These are phyloP conservation scores for Rousettus madagascariensis DNA, from an alignment of 2,797 vertebrate species.

Conservation along the genomic window DNA sequence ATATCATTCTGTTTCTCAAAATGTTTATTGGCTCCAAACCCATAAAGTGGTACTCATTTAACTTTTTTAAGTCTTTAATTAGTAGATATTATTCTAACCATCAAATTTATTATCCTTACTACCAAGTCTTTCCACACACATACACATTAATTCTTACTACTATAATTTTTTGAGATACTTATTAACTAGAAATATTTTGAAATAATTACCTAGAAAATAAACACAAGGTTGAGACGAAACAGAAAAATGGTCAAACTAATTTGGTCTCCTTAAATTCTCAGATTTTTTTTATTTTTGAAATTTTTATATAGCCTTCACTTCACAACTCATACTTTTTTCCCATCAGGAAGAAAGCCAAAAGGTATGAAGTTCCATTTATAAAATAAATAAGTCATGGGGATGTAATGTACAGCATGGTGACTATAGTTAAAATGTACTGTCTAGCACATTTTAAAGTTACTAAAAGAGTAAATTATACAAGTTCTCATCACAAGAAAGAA, in stretches of 20 bases:
- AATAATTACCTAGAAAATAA: neutral
- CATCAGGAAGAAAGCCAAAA: neutral
- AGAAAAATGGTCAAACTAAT: neutral
- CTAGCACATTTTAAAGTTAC: neutral
- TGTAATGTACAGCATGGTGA: neutral
- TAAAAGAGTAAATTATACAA: neutral
- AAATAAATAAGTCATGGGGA: neutral
- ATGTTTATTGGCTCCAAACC: neutral
- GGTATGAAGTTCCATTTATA: neutral
- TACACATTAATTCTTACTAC: neutral
- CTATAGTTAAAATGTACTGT: neutral
- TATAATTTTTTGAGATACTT: neutral
- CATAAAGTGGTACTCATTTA: neutral
- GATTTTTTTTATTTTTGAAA: neutral
- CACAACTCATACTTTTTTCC: neutral
- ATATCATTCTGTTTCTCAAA: neutral
- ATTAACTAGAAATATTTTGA: neutral
- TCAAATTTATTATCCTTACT: neutral
- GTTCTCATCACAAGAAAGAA: neutral
- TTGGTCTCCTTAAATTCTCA: neutral
- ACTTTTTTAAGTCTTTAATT: neutral
- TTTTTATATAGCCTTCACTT: neutral
- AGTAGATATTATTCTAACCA: neutral
- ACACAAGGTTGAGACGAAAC: neutral
- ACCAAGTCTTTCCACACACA: neutral